Evolutionary conservation across 2,113 vertebrate genomes (phyloP).

Genomic region (Sinocyclocheilus anshuiensis): DNA sequence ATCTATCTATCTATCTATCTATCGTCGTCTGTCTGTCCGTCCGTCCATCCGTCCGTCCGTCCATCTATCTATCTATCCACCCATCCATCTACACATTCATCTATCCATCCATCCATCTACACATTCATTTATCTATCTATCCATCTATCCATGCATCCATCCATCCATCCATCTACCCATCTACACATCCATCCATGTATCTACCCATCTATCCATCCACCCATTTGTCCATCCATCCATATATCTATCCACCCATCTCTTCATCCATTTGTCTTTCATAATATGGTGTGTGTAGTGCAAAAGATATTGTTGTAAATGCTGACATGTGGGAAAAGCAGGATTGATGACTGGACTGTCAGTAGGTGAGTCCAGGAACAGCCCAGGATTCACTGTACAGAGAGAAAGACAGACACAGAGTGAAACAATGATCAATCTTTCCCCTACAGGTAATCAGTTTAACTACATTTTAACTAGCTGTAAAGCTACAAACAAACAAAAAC

Average conservation of each 20-base stretch:
- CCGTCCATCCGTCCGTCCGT: no score
- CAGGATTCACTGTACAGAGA: slow-evolving; percentile 69
- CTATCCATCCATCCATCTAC: no score
- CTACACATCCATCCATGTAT: no score
- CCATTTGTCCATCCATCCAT: neutral
- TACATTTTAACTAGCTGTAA: neutral
- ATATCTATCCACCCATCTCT: neutral
- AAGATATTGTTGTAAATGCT: slow-evolving; percentile 41
- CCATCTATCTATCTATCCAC: no score
- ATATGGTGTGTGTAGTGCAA: neutral
- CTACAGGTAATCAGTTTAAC: neutral
- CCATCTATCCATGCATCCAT: neutral
- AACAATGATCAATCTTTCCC: neutral
- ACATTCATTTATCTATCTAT: neutral
- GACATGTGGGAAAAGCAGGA: slow-evolving; percentile 67
- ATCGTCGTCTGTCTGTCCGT: no score
- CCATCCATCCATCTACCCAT: neutral
- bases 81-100: no score
- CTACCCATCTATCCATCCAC: neutral
- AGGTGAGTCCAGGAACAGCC: slow-evolving; percentile 74
- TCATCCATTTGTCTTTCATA: neutral
- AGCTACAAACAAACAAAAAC: neutral
- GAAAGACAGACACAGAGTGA: neutral
- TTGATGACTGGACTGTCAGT: slow-evolving; percentile 32
- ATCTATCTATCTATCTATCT: no score